Evolutionary conservation across 2,888 invertebrate genomes (phyloP).

Genomic region (Drosophila mayaguana): DNA sequence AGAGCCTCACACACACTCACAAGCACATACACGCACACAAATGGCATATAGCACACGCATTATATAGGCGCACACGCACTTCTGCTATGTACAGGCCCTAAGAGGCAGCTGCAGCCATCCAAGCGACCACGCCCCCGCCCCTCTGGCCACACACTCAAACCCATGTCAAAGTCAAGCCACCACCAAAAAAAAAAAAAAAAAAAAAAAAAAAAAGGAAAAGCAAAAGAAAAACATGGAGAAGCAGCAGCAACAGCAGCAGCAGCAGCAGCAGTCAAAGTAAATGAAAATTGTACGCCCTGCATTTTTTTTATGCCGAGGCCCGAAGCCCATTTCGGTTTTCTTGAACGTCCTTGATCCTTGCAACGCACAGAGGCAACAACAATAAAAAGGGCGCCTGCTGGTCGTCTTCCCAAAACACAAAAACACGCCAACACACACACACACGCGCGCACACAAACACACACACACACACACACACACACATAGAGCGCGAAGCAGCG

Average conservation of each 20-base stretch:
- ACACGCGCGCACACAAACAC: slow-evolving; percentile 5
- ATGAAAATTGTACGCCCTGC: slow-evolving; percentile 72
- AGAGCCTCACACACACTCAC: not conserved
- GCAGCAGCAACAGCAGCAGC: slow-evolving; percentile 19
- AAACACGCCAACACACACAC: slow-evolving; percentile 17
- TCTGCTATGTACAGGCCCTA: slow-evolving; percentile 51
- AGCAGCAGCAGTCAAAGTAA: slow-evolving; percentile 45
- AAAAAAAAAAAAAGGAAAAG: slow-evolving; percentile 3
- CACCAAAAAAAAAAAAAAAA: slow-evolving; percentile 32
- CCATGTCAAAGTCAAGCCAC: slow-evolving; percentile 73
- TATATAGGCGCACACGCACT: slow-evolving; percentile 70
- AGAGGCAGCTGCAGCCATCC: slow-evolving; percentile 67
- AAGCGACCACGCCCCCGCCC: slow-evolving; percentile 23
- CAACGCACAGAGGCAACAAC: slow-evolving; percentile 77
- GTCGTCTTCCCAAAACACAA: slow-evolving; percentile 72
- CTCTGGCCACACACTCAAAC: slow-evolving; percentile 33
- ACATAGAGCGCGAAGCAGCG: slow-evolving; percentile 11
- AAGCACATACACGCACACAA: not conserved
- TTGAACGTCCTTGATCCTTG: slow-evolving; percentile 85
- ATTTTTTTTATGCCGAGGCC: slow-evolving; percentile 64
- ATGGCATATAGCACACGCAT: slow-evolving; percentile 5
- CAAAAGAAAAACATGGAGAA: slow-evolving; percentile 21
- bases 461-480: slow-evolving; percentile 1
- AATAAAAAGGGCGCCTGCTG: slow-evolving; percentile 71
- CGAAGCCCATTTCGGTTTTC: slow-evolving; percentile 66